Evolutionary conservation across 2,888 invertebrate species (phyloP).

Genomic region (Nowickia ferox): DNA sequence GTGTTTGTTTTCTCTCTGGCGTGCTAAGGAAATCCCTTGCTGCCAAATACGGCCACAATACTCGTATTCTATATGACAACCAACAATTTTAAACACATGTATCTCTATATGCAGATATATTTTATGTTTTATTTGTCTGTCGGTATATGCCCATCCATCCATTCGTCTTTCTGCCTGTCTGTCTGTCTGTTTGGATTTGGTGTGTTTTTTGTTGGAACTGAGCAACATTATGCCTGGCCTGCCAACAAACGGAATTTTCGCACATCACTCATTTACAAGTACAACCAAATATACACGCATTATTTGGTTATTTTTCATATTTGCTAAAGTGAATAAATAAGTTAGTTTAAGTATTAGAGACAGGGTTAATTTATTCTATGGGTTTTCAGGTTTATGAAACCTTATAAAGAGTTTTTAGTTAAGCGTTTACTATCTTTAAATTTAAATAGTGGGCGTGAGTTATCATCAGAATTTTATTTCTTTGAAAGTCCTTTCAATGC

Average conservation of each 20-base stretch:
- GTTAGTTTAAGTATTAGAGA: conserved; percentile 4
- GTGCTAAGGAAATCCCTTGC: conserved; percentile 51
- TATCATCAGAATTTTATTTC: too few relatives aligned
- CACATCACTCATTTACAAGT: conserved; percentile 71
- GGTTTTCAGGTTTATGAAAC: background rate
- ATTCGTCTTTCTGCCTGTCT: background rate
- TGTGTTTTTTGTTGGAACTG: conserved; percentile 33
- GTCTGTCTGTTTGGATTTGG: background rate
- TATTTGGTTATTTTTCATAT: conserved; percentile 30
- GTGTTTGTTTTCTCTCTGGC: background rate
- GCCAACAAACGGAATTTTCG: conserved; percentile 70
- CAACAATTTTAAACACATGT: conserved; percentile 64
- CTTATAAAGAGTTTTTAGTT: background rate
- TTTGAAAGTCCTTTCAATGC: too few relatives aligned
- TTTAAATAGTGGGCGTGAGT: too few relatives aligned
- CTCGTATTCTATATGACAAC: conserved; percentile 49
- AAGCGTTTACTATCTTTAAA: background rate
- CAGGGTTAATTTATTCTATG: background rate
- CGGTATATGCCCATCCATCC: conserved; percentile 29
- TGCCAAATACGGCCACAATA: conserved; percentile 57
- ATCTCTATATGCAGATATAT: conserved; percentile 68
- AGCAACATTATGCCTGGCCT: conserved; percentile 37
- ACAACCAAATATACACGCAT: conserved; percentile 56
- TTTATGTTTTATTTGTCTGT: conserved; percentile 51
- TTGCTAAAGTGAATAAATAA: conserved; percentile 21